phyloP scores from a whole-genome alignment of 2,888 invertebrate genomes.

The Vannuccia rotundouncinata region DNA sequence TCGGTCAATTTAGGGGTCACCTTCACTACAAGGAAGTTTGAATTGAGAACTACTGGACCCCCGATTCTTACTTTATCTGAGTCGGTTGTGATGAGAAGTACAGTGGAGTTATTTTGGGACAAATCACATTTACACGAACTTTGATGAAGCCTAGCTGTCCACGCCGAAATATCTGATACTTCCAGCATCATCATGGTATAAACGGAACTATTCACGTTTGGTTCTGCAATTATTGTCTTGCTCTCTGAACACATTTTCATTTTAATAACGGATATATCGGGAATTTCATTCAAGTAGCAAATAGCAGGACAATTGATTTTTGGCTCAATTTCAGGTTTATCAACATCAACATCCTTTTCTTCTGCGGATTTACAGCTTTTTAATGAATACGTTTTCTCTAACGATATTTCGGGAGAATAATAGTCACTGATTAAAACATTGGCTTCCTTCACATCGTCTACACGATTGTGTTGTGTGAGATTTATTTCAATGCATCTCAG shows the following conservation, averaged over 20 bases:
- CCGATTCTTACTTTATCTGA: background rate
- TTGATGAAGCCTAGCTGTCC: background rate
- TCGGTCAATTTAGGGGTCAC: background rate
- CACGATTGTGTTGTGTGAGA: background rate
- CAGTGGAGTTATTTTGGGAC: background rate
- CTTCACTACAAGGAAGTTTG: background rate
- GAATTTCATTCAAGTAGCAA: background rate
- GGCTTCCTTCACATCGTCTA: constrained; percentile 11
- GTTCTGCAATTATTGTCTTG: background rate
- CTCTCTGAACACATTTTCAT: background rate
- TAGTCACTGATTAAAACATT: constrained; percentile 18
- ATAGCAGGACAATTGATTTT: background rate
- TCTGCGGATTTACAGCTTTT: background rate
- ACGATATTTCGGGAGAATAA: constrained; percentile 27
- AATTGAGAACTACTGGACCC: background rate
- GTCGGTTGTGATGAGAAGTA: background rate
- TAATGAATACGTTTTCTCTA: background rate
- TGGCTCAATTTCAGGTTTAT: background rate
- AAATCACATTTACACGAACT: background rate
- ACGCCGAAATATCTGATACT: background rate
- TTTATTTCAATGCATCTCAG: constrained; percentile 4
- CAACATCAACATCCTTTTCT: background rate
- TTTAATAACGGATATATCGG: background rate
- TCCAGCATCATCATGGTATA: background rate
- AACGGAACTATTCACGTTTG: background rate